phyloP scores from a whole-genome alignment of 2,888 invertebrate species.

The Oscheius sp. region DNA sequence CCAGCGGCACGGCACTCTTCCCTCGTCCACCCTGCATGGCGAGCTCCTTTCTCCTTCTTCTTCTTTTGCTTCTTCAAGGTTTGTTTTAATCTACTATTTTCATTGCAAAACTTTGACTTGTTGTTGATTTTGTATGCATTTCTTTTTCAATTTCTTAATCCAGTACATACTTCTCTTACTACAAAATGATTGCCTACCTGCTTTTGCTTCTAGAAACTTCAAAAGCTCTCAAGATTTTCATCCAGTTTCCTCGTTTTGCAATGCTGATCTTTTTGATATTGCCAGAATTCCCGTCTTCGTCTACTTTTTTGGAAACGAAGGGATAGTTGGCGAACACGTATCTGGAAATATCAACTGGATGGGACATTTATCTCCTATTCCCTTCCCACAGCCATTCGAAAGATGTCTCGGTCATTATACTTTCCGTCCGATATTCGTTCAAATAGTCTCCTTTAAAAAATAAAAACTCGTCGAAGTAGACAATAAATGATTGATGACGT shows the following conservation, averaged over 20 bases:
- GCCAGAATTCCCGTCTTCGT: too few relatives aligned
- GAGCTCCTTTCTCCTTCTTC: not conserved
- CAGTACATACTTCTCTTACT: not conserved
- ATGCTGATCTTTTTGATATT: too few relatives aligned
- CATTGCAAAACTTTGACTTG: too few relatives aligned
- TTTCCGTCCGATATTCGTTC: not conserved
- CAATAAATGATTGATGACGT: too few relatives aligned
- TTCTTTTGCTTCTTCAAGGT: not conserved
- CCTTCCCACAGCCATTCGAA: not conserved
- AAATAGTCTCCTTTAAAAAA: too few relatives aligned
- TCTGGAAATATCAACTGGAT: too few relatives aligned
- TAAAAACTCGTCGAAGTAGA: too few relatives aligned
- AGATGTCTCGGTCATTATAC: too few relatives aligned
- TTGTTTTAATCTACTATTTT: not conserved
- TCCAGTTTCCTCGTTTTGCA: not conserved
- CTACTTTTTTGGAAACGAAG: too few relatives aligned
- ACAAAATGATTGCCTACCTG: not conserved
- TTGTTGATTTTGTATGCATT: too few relatives aligned
- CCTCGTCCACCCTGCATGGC: slow-evolving; percentile 1
- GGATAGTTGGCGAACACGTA: too few relatives aligned
- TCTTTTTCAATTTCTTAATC: not conserved
- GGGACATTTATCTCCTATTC: too few relatives aligned
- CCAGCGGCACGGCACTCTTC: not conserved
- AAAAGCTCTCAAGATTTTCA: not conserved
- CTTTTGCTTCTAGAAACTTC: not conserved